Percentiles rank a stretch among this genome's conserved stretches.
phyloP scores from a whole-genome alignment of 92 coral and sea anemone genomes.

The Paragorgia papillata region DNA sequence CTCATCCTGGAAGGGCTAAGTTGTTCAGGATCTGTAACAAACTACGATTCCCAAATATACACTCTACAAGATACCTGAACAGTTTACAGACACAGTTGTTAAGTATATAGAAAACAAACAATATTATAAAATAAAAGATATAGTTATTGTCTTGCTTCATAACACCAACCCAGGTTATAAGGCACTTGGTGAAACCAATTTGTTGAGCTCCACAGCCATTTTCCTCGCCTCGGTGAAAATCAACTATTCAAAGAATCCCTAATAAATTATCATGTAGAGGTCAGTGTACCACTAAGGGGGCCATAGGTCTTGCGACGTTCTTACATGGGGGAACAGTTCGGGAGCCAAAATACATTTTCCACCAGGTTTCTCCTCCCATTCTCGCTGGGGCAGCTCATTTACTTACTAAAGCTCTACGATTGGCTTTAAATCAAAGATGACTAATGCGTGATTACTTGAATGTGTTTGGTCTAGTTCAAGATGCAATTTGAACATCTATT shows the following conservation, averaged over 20 bases:
- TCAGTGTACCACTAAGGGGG: conserved; percentile 38
- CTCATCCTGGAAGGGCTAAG: conserved; percentile 27
- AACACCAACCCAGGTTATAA: conserved; percentile 46
- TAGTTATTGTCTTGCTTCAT: conserved; percentile 34
- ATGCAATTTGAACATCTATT: too few species aligned
- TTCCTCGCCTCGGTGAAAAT: conserved; percentile 29
- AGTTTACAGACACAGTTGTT: background rate
- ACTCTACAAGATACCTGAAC: conserved; percentile 35
- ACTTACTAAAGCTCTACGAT: too few species aligned
- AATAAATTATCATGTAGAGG: conserved; percentile 37
- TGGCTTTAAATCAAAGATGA: too few species aligned
- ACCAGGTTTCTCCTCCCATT: too few species aligned
- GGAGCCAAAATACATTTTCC: too few species aligned
- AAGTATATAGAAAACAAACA: background rate
- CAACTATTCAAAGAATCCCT: conserved; percentile 35
- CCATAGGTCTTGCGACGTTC: too few species aligned
- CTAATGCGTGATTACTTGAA: too few species aligned
- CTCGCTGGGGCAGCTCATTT: too few species aligned
- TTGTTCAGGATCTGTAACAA: conserved; percentile 46
- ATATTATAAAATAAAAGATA: background rate
- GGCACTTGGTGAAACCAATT: conserved; percentile 36
- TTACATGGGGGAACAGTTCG: too few species aligned
- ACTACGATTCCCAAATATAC: conserved; percentile 17
- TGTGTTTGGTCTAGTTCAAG: too few species aligned
- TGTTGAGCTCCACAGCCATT: conserved; percentile 29